Evolutionary conservation across 1,140 invertebrate species (phyloP).

Genomic region (Platorchestia sp.): DNA sequence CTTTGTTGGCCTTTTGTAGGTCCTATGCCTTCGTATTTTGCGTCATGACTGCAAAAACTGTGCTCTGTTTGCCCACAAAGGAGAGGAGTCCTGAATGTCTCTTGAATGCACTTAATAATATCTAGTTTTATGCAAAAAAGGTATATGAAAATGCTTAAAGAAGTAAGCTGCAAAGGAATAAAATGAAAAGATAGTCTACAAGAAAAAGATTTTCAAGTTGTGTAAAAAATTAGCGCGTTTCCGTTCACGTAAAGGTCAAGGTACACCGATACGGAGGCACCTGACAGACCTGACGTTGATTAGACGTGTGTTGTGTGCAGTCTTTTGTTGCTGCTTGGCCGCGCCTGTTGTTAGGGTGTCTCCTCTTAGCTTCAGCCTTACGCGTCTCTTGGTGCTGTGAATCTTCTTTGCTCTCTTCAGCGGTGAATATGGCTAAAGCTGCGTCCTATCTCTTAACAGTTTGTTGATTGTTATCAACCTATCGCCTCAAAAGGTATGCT

Average conservation of each 20-base stretch:
- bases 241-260: not conserved
- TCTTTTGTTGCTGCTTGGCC: not conserved
- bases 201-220: too few species aligned
- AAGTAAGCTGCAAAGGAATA: too few species aligned
- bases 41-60: not conserved
- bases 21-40: not conserved
- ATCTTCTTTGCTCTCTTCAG: not conserved
- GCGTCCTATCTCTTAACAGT: not conserved
- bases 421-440: not conserved
- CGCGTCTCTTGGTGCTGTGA: not conserved
- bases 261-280: not conserved
- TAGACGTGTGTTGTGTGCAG: not conserved
- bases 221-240: not conserved
- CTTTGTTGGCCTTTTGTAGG: not conserved
- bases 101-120: not conserved
- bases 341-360: not conserved
- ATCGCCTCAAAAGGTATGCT: not conserved
- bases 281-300: not conserved
- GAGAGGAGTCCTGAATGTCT: not conserved
- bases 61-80: not conserved
- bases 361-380: not conserved
- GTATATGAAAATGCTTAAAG: too few species aligned
- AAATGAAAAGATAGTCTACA: too few species aligned
- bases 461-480: not conserved
- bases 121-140: too few species aligned